These are phyloP conservation scores for Caenorhabditis japonica DNA, from an alignment of 2,888 invertebrate genomes.

Conservation along the genomic window DNA sequence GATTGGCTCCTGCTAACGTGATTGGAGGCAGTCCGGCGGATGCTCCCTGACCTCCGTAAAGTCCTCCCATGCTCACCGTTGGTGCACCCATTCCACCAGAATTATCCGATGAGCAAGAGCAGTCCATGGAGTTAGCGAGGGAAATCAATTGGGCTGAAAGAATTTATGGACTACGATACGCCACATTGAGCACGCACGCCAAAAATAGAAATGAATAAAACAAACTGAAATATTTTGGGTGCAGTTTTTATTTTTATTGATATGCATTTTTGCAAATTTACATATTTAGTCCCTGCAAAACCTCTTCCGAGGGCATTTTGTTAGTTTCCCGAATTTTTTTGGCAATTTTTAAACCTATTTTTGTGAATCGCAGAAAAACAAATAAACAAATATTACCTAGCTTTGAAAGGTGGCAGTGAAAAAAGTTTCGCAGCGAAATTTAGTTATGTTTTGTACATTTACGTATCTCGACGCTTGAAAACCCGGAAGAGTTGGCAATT, in stretches of 20 bases:
- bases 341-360: not conserved
- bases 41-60: conserved; percentile 40
- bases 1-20: conserved; percentile 11
- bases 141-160: conserved; percentile 73
- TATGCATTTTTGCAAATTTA: too few species aligned
- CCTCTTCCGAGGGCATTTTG: too few species aligned
- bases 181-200: conserved; percentile 24
- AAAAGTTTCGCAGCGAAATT: too few species aligned
- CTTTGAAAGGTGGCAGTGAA: too few species aligned
- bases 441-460: too few species aligned
- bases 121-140: conserved; percentile 73
- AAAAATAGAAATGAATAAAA: too few species aligned
- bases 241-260: conserved; percentile 9
- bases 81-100: conserved; percentile 34
- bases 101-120: conserved; percentile 66
- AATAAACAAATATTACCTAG: too few species aligned
- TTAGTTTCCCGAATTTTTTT: too few species aligned
- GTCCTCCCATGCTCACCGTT: conserved; percentile 46
- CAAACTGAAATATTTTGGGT: too few species aligned
- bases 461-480: too few species aligned
- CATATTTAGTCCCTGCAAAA: too few species aligned
- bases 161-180: conserved; percentile 1
- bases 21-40: conserved; percentile 39
- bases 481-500: too few species aligned
- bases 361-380: not conserved